These are phyloP conservation scores for Polypterus bichir DNA, from an alignment of 2,113 vertebrate genomes.

Conservation along the genomic window DNA sequence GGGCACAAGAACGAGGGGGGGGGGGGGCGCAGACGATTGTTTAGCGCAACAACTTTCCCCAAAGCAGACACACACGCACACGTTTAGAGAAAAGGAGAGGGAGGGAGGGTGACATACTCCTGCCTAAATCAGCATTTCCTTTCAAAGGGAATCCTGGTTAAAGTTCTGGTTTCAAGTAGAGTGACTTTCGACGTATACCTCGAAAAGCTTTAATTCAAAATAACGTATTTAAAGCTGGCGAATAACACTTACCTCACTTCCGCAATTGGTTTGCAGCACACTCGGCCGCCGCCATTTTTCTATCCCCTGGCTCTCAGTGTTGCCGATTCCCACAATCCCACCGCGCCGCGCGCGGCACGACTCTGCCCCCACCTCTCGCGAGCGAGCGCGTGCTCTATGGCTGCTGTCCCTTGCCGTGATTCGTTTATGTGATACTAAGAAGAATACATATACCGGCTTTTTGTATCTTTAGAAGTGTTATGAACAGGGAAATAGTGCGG, in stretches of 20 bases:
- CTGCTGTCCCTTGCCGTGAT: too few relatives aligned
- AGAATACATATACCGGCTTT: too few relatives aligned
- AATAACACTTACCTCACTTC: slow-evolving; percentile 64
- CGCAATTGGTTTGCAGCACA: slow-evolving; percentile 53
- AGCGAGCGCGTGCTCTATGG: too few relatives aligned
- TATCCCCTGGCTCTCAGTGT: slow-evolving; percentile 33
- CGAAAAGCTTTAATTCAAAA: slow-evolving; percentile 22
- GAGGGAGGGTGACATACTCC: not conserved
- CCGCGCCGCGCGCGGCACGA: slow-evolving; percentile 19
- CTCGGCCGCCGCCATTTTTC: slow-evolving; percentile 62
- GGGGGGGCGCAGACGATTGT: slow-evolving; percentile 39
- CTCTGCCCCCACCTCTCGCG: too few relatives aligned
- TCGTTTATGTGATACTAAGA: too few relatives aligned
- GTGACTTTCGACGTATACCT: slow-evolving; percentile 4
- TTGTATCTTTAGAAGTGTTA: too few relatives aligned
- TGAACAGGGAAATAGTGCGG: too few relatives aligned
- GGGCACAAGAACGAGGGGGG: slow-evolving; percentile 19
- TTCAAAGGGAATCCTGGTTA: slow-evolving; percentile 3
- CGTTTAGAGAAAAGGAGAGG: not conserved
- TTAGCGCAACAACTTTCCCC: slow-evolving; percentile 44
- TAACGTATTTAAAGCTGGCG: slow-evolving; percentile 37
- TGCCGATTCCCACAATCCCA: slow-evolving; percentile 27
- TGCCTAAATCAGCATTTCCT: slow-evolving; percentile 11
- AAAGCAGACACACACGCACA: slow-evolving; percentile 10
- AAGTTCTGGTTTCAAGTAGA: slow-evolving; percentile 14